Base-by-base conservation (phyloP, 1,140 invertebrate species). In the Lucilia cuprina region DNA sequence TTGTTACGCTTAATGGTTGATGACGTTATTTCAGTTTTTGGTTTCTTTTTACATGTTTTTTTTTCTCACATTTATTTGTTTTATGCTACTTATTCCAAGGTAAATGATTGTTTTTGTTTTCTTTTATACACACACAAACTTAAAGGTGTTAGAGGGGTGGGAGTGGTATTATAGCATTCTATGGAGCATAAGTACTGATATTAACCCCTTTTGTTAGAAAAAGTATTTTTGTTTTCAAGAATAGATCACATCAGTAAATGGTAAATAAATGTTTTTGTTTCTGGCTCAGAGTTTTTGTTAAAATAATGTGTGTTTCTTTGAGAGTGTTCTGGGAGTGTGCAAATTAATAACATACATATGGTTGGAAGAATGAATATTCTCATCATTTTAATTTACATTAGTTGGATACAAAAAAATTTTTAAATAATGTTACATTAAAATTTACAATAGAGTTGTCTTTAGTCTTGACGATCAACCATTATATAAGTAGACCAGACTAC, bases 1-100 rank as follows among this genome's bases (percentile, higher is more conserved):
- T 83, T 75, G 65, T 83, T 83, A 74, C 83, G 65, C 83, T 74
- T 34, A 34, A 55, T 83, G 21, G 83, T 60, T 75, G 77, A 80
- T 80, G 77, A 80, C 41, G 21, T 83, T 75, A 74, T 14, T 83
- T 35, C 41, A 2, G 12, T 49, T 70, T 25, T 60, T 10, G 5
- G 5, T 49, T 35, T 74, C 75, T 75, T 65, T 34, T 74, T 41
- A 41, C 8, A 41, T 5, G 3, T 41, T 41, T 41, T 41, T 41
- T 41, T 41, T 5, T 41, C n/a, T n/a, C n/a, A n/a, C n/a, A n/a
- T n/a, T n/a, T n/a, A 41, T 41, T 41, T 41, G 35, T 41, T 41
- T 41, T 41, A 41, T 41, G 8, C 35, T 41, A 41, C 35, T 41
- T 41, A 8, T 8, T 41, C 35, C 8, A 3, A 41, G 35, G 35